Base-by-base conservation (phyloP, 2,113 vertebrate genomes). In the Microtus oregoni region DNA sequence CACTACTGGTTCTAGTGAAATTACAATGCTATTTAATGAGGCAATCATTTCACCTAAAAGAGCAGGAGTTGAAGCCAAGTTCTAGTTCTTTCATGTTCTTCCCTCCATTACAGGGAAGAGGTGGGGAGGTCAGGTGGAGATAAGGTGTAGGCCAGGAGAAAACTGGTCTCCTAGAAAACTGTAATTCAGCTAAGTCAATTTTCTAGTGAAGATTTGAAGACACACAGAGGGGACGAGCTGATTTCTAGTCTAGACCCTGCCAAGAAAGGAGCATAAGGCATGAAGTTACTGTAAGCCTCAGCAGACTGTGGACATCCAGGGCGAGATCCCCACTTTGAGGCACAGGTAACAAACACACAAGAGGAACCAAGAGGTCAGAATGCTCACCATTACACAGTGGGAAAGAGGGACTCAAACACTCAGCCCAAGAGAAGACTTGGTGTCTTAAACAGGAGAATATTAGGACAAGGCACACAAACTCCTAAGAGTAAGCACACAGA, bases 271-370 rank as follows among this genome's bases (percentile, higher is more conserved):
- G 8, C 0, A 30, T 89, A 30, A 61, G 32, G 24, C 75, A 41
- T 0, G 3, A 35, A 38, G 3, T 65, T 7, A 35, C 32, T 41
- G 78, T 38, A 32, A 58, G 93, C 19, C 38, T 50, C 26, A 26
- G 13, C 52, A 26, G 76, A 73, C 47, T 8, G 38, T 47, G 12
- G 0, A 5, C 0, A 19, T 10, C 35, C 14, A 52, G 79, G 52
- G 50, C 2, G 0, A n/a, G n/a, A 47, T 52, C 44, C 35, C n/a
- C 10, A 22, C 20, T 24, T 41, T 72, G 20, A 3, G 17, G 35
- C 0, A 7, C 63, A 65, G 55, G n/a, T 0, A 11, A 15, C 1
- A 38, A 11, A 15, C 1, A 38, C 4, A 4, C 47, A 52, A 17
- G 28, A 78, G 28, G 28, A 47, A 20, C 26, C 38, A 44, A 8